Conservation (phyloP, 35 echinoderm and acorn worm genomes). For the Ophiothrix spiculata region DNA sequence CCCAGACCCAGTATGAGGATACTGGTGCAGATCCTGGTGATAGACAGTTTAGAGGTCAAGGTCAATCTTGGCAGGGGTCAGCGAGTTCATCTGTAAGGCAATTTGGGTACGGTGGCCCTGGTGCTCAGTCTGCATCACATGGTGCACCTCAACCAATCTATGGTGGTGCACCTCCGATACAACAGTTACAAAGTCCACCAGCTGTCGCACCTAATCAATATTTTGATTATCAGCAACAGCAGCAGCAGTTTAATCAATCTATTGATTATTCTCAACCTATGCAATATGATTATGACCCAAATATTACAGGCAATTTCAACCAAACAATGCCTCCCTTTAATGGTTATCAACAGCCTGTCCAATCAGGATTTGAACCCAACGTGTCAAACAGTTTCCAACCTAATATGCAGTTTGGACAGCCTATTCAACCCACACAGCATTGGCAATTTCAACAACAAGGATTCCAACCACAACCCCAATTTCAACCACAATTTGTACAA, state of each 20-base stretch:
- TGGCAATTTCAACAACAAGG: constrained; percentile 14
- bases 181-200: neutral
- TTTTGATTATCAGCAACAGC: neutral
- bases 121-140: neutral
- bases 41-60: neutral
- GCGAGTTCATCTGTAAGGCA: neutral
- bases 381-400: neutral
- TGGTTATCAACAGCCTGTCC: neutral
- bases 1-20: neutral
- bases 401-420: neutral
- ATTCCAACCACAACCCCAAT: neutral
- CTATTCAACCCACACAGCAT: constrained; percentile 7
- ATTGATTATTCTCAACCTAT: neutral
- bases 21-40: too few species aligned
- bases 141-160: neutral
- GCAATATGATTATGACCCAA: neutral
- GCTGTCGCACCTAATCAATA: neutral
- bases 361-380: neutral
- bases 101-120: neutral
- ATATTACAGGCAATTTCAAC: neutral
- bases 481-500: neutral
- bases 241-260: neutral
- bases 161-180: neutral
- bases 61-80: neutral
- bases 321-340: neutral